Base-by-base conservation (phyloP, 2,888 invertebrate genomes). In the Cylindroiulus punctatus region DNA sequence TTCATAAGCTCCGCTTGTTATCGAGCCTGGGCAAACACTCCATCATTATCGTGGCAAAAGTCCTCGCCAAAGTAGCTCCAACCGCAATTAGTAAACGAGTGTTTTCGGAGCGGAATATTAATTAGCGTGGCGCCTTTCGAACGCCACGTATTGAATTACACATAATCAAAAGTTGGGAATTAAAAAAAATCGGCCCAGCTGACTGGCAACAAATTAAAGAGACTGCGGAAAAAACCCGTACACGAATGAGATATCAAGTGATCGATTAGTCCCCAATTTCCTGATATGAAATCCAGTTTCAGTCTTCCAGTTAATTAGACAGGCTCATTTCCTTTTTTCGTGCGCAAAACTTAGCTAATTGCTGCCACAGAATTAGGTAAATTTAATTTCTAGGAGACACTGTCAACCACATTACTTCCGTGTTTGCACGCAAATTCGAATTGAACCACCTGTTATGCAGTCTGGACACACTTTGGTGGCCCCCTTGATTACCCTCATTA, bases 1-100 rank as follows among this genome's bases (percentile, higher is more conserved):
- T 65, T 65, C 26, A 22, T 26, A 65, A 65, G 65, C 26, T 65
- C 12, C 10, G 26, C 65, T 65, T 26, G 65, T 65, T 65, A 65
- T 65, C 65, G 65, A 65, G 65, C 65, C 65, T 65, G 65, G 65
- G 65, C 65, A 65, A 65, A 65, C 65, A 65, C 65, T 65, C 65
- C 65, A 65, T 65, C 65, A 65, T 65, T 65, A 65, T 65, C 65
- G 19, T 52, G 65, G 65, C 22, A 65, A 65, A 65, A 65, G 65
- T 65, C 65, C 65, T 65, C 26, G 65, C 65, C 26, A 65, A 65
- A 26, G 26, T 65, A 65, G 65, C 65, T 65, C 65, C 65, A 65
- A 65, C 65, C 65, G 65, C 65, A 65, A 65, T 65, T 65, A 65
- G 65, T 65, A 65, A 65, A 65, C 65, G 65, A 65, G 65, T 65